These are phyloP conservation scores for Orthonevra nobilis DNA, from an alignment of 2,888 invertebrate genomes.

Conservation along the genomic window DNA sequence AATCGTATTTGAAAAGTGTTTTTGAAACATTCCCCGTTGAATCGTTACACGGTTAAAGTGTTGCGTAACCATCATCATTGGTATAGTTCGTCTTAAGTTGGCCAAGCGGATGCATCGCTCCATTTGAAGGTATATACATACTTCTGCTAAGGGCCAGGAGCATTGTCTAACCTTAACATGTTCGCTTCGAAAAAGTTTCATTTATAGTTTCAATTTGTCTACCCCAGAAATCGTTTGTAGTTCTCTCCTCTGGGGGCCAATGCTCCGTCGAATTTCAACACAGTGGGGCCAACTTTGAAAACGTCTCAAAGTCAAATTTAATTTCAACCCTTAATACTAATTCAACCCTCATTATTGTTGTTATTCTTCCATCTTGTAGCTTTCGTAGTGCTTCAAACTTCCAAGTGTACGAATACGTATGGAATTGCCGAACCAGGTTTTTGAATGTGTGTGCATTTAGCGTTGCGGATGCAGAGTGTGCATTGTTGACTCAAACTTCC, in stretches of 20 bases:
- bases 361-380: neutral
- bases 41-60: slow-evolving; percentile 47
- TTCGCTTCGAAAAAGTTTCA: slow-evolving; percentile 34
- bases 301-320: slow-evolving; percentile 55
- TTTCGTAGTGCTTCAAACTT: neutral
- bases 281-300: slow-evolving; percentile 36
- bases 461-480: too few species aligned
- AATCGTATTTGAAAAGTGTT: slow-evolving; percentile 56
- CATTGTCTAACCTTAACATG: slow-evolving; percentile 40
- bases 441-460: too few species aligned
- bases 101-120: neutral
- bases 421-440: too few species aligned
- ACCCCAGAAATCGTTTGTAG: too few species aligned
- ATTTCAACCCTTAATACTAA: slow-evolving; percentile 52
- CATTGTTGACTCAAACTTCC: slow-evolving; percentile 16
- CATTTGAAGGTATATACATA: slow-evolving; percentile 11
- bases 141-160: slow-evolving; percentile 27
- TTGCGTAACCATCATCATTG: slow-evolving; percentile 46
- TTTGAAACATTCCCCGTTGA: slow-evolving; percentile 61
- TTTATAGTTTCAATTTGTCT: slow-evolving; percentile 61
- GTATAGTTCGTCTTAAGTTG: slow-evolving; percentile 21
- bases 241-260: too few species aligned
- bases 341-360: slow-evolving; percentile 20
- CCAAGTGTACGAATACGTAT: neutral
- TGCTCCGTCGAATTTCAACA: slow-evolving; percentile 6